These are phyloP conservation scores for Electrophaes corylata DNA, from an alignment of 2,888 invertebrate species.

Conservation along the genomic window DNA sequence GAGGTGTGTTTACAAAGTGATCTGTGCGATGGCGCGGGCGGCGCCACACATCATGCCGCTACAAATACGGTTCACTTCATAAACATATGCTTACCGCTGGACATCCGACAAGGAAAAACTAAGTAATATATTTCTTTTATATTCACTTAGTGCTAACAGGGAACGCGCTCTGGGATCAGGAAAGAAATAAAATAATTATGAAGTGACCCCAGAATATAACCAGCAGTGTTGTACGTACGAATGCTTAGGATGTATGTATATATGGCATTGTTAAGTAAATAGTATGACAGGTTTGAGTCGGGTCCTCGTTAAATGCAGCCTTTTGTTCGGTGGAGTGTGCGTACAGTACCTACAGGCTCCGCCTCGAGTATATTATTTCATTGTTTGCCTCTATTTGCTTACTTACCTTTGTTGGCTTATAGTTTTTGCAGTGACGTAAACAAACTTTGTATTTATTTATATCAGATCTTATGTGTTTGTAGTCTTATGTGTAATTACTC, in stretches of 20 bases:
- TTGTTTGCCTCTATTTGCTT: neutral
- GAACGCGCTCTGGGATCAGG: no score
- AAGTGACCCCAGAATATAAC: no score
- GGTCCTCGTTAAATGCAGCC: neutral
- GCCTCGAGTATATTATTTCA: neutral
- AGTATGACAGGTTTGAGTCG: slow-evolving; percentile 11
- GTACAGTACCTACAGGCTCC: neutral
- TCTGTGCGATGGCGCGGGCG: neutral
- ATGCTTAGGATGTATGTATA: no score
- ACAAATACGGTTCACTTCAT: neutral
- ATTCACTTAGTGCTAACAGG: no score
- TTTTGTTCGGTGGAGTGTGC: slow-evolving; percentile 2
- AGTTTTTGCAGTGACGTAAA: neutral
- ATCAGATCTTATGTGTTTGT: neutral
- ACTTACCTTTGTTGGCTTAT: neutral
- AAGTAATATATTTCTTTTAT: no score
- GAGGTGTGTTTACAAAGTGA: slow-evolving; percentile 11
- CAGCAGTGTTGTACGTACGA: no score
- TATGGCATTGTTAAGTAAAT: neutral
- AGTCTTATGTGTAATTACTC: neutral
- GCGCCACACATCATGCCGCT: slow-evolving; percentile 15
- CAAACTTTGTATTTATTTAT: neutral
- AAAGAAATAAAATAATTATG: no score
- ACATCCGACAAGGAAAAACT: no score
- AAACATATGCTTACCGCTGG: neutral